Evolutionary conservation across 2,888 invertebrate genomes (phyloP).

Genomic region (Pammene aurita): DNA sequence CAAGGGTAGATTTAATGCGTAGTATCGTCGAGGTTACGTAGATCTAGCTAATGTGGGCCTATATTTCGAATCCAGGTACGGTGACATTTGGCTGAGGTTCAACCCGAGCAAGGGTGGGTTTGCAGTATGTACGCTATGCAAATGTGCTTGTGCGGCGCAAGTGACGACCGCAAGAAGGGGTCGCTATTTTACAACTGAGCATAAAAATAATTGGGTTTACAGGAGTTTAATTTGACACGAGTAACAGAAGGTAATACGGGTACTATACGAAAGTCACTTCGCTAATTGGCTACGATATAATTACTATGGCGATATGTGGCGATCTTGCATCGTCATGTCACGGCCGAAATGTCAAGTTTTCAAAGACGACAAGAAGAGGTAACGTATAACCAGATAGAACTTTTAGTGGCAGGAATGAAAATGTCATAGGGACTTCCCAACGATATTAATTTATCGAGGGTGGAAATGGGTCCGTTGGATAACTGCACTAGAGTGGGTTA

Average conservation of each 20-base stretch:
- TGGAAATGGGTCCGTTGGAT: no score
- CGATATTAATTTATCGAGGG: no score
- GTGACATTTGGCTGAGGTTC: slow-evolving; percentile 67
- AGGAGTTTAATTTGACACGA: not conserved
- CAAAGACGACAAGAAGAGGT: no score
- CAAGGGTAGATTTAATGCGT: slow-evolving; percentile 38
- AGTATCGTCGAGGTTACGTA: slow-evolving; percentile 25
- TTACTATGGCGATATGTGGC: no score
- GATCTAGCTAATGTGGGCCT: slow-evolving; percentile 41
- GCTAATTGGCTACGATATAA: no score
- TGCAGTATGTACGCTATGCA: slow-evolving; percentile 56
- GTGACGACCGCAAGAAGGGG: slow-evolving; percentile 27
- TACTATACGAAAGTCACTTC: not conserved
- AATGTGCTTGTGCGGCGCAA: slow-evolving; percentile 52
- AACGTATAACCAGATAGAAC: no score
- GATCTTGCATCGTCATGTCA: no score
- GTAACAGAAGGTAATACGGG: not conserved
- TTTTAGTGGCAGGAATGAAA: no score
- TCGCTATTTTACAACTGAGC: not conserved
- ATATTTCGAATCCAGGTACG: slow-evolving; percentile 55
- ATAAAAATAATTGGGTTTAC: not conserved
- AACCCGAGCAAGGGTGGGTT: slow-evolving; percentile 52
- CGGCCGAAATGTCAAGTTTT: no score
- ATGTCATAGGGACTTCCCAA: no score
- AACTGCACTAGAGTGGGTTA: no score